phyloP scores from a whole-genome alignment of 92 coral and sea anemone species.

The Ricordea florida region DNA sequence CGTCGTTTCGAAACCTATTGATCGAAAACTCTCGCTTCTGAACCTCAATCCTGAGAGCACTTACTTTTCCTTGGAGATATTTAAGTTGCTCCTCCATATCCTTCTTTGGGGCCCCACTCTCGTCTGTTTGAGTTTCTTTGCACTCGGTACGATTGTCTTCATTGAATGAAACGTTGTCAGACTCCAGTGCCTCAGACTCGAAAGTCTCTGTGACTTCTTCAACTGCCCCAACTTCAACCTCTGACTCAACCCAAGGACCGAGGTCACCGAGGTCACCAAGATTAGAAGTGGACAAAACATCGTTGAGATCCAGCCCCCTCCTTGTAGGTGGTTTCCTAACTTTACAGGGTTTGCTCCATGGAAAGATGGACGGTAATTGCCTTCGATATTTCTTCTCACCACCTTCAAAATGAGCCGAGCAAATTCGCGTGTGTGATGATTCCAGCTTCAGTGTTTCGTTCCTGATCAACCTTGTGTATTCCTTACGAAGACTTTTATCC shows the following conservation, averaged over 20 bases:
- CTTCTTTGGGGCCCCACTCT: constrained; percentile 27
- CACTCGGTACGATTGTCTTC: constrained; percentile 27
- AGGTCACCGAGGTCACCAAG: too few species aligned
- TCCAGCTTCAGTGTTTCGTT: constrained; percentile 38
- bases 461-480: constrained; percentile 39
- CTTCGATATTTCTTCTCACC: constrained; percentile 42
- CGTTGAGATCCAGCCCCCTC: constrained; percentile 43
- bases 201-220: constrained; percentile 31
- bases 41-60: constrained; percentile 45
- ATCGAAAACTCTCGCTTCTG: constrained; percentile 44
- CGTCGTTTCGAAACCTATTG: constrained; percentile 53
- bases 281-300: constrained; percentile 35
- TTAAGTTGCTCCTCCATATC: constrained; percentile 40
- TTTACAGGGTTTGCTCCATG: constrained; percentile 38
- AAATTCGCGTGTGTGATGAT: constrained; percentile 47
- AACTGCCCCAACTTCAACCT: constrained; percentile 34
- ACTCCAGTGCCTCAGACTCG: constrained; percentile 31
- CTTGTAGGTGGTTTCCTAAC: constrained; percentile 47
- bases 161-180: constrained; percentile 28
- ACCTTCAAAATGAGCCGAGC: constrained; percentile 55
- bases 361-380: constrained; percentile 41
- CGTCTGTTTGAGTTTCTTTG: constrained; percentile 39
- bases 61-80: constrained; percentile 39
- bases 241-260: constrained; percentile 29
- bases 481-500: constrained; percentile 31